Percentiles rank a stretch among this genome's conserved stretches.
Conservation (phyloP, 53 echinoderm and acorn worm genomes). For the Holothuria scabra region DNA sequence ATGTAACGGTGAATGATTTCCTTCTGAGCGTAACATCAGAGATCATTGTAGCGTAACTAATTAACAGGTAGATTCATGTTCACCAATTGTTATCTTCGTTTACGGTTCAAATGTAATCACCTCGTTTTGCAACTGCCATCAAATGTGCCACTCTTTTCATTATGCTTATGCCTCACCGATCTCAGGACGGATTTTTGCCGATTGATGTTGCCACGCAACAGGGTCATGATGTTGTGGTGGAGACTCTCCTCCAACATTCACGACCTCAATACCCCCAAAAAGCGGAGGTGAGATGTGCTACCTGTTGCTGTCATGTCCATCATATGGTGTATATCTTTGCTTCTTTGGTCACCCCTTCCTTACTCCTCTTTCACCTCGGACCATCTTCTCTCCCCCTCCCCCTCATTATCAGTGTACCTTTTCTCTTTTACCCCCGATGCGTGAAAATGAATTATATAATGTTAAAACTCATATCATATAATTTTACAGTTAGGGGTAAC, state of each 20-base stretch:
- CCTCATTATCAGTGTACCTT: too few species aligned
- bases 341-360: constrained; percentile 1
- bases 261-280: constrained; percentile 86
- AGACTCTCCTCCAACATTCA: constrained; percentile 94
- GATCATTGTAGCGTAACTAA: too few species aligned
- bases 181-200: constrained; percentile 94
- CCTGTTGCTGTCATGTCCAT: not conserved
- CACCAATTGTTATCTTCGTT: constrained; percentile 20
- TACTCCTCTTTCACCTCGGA: too few species aligned
- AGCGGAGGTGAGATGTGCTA: constrained; percentile 66
- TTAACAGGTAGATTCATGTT: constrained; percentile 15
- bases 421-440: too few species aligned
- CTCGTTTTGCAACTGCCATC: too few species aligned
- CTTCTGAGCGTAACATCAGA: too few species aligned
- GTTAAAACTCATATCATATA: too few species aligned
- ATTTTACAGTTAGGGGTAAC: too few species aligned
- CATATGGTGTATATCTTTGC: not conserved
- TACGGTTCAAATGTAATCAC: constrained; percentile 2
- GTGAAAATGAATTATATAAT: too few species aligned
- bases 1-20: too few species aligned
- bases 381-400: too few species aligned
- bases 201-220: constrained; percentile 98
- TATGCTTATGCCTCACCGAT: constrained; percentile 26
- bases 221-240: constrained; percentile 98
- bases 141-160: too few species aligned